Evolutionary conservation across 2,113 vertebrate genomes (phyloP).

Genomic region (Misgurnus mizolepis): DNA sequence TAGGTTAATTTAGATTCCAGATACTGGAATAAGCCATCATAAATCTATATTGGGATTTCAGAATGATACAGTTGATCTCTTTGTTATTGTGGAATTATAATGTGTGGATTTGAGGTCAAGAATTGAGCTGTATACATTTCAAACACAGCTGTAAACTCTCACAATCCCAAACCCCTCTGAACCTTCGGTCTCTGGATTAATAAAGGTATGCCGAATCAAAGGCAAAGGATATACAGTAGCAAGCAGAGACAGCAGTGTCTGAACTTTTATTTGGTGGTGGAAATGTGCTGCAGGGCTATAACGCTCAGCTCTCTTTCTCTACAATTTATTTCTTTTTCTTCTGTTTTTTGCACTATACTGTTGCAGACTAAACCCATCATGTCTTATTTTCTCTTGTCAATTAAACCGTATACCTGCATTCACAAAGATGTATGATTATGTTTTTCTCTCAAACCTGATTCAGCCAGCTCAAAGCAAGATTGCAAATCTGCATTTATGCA

Average conservation of each 20-base stretch:
- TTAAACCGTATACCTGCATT: neutral
- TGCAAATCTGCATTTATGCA: slow-evolving; percentile 58
- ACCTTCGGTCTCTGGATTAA: neutral
- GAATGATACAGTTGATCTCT: neutral
- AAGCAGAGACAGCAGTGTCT: neutral
- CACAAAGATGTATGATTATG: slow-evolving; percentile 35
- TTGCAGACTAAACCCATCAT: no score
- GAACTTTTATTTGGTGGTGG: neutral
- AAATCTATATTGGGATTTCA: neutral
- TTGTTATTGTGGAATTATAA: neutral
- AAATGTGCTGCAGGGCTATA: neutral
- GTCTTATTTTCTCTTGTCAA: no score
- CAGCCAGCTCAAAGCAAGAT: slow-evolving; percentile 56
- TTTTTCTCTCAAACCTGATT: slow-evolving; percentile 58
- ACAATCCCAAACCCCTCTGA: neutral
- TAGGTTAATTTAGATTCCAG: no score
- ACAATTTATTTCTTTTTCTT: no score
- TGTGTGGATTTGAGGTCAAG: neutral
- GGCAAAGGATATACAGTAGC: neutral
- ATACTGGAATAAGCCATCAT: neutral
- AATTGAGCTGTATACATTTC: neutral
- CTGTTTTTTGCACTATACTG: no score
- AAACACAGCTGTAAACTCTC: neutral
- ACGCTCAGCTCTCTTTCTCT: no score
- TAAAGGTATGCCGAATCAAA: neutral